Conservation (phyloP, 2,113 vertebrate genomes). For the Desmodus rotundus region DNA sequence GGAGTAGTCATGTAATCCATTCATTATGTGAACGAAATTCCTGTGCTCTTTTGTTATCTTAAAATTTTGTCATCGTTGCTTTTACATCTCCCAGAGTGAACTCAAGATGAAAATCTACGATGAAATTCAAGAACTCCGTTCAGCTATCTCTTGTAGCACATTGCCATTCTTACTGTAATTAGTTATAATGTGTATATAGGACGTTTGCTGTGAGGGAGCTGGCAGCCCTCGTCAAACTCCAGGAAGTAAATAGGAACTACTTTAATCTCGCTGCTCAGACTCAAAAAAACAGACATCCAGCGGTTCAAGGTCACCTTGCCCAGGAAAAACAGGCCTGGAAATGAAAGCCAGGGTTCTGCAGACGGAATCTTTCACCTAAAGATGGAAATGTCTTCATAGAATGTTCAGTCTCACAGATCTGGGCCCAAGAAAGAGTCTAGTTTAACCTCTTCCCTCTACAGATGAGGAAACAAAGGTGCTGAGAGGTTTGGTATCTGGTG, state of each 20-base stretch:
- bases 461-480: background rate
- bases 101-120: conserved; percentile 58
- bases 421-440: background rate
- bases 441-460: background rate
- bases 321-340: background rate
- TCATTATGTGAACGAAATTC: background rate
- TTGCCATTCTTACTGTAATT: conserved; percentile 57
- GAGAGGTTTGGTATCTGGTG: background rate
- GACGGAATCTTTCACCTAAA: background rate
- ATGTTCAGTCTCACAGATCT: background rate
- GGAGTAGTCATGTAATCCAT: background rate
- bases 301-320: conserved; percentile 44
- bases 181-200: conserved; percentile 52
- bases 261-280: conserved; percentile 50
- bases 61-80: background rate
- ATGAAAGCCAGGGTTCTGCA: conserved; percentile 34
- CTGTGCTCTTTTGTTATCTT: background rate
- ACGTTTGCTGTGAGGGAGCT: conserved; percentile 34
- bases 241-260: conserved; percentile 48
- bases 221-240: conserved; percentile 32
- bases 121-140: conserved; percentile 39
- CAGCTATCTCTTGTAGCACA: conserved; percentile 28
- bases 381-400: background rate
- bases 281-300: conserved; percentile 5
- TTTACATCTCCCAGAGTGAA: conserved; percentile 12